Percentiles rank a stretch among this genome's conserved stretches.
Evolutionary conservation across 2,797 vertebrate species (phyloP).

Genomic region (Petrocephalus schoutedeni): DNA sequence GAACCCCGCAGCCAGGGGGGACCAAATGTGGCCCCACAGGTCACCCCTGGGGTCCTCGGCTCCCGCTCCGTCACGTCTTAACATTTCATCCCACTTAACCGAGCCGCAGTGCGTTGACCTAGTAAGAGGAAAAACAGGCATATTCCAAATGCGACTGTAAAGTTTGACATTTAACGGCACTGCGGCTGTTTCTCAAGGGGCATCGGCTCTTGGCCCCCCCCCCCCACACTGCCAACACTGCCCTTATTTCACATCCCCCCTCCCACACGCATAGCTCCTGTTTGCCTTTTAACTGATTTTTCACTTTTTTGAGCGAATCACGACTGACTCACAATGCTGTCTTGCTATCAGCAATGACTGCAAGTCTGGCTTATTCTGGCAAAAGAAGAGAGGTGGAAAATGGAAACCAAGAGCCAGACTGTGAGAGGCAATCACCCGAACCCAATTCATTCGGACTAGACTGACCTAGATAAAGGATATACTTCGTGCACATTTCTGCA

Average conservation of each 20-base stretch:
- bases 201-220: background rate
- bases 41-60: background rate
- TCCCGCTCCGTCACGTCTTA: background rate
- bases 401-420: background rate
- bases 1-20: background rate
- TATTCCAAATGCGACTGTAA: background rate
- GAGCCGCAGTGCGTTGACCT: background rate
- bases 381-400: background rate
- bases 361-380: background rate
- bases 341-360: background rate
- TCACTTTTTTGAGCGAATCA: background rate
- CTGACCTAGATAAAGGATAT: background rate
- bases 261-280: background rate
- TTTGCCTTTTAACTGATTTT: background rate
- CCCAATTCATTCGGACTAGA: background rate
- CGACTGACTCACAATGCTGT: background rate
- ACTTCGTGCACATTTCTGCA: background rate
- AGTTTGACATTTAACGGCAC: background rate
- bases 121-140: background rate
- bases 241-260: background rate
- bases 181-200: background rate
- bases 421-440: background rate
- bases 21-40: background rate
- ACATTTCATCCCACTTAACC: background rate
- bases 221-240: background rate